Conservation (phyloP, 2,113 vertebrate species). For the Hemiprocne comata region DNA sequence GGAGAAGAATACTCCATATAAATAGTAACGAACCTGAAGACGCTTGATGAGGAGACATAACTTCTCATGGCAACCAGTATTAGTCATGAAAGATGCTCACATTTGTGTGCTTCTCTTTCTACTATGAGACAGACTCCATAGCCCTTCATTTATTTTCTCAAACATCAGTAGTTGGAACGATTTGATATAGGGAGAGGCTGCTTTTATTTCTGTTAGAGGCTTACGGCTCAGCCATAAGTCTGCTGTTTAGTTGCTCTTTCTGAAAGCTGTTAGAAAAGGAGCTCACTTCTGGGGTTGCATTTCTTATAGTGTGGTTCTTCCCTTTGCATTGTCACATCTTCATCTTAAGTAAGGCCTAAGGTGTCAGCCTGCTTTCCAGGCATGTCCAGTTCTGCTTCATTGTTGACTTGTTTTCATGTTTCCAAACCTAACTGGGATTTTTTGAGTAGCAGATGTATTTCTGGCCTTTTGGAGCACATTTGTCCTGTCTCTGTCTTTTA, state of each 20-base stretch:
- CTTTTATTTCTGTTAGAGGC: background rate
- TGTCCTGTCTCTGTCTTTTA: background rate
- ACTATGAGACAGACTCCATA: fast-evolving
- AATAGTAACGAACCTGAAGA: background rate
- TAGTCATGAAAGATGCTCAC: background rate
- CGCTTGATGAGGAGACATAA: background rate
- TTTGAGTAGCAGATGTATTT: background rate
- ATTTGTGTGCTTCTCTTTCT: background rate
- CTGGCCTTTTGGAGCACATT: background rate
- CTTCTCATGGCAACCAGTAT: background rate
- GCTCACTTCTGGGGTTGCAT: fast-evolving
- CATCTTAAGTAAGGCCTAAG: background rate
- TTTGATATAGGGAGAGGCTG: background rate
- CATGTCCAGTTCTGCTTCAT: background rate
- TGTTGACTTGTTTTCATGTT: background rate
- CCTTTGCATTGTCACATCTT: background rate
- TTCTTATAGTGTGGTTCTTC: background rate
- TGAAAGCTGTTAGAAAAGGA: background rate
- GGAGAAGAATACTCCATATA: background rate
- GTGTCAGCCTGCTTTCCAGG: background rate
- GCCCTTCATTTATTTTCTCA: fast-evolving
- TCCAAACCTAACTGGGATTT: background rate
- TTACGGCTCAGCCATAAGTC: background rate
- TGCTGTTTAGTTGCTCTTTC: background rate
- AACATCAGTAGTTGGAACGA: background rate